Evolutionary conservation across 2,888 invertebrate genomes (phyloP).

Genomic region (Eremobia ochroleuca): DNA sequence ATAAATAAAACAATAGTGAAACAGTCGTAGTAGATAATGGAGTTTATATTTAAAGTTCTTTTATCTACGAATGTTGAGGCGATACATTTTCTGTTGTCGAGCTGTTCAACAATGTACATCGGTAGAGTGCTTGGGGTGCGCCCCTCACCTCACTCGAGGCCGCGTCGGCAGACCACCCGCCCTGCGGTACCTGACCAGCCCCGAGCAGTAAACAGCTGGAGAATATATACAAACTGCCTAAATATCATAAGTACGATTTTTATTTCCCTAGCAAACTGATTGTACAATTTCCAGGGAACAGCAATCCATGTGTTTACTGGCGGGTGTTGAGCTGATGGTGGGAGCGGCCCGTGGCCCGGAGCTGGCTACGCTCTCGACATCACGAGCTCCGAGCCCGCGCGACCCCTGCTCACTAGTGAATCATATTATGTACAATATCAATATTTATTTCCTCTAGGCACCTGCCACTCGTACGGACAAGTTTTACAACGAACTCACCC

Average conservation of each 20-base stretch:
- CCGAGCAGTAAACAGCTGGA: slow-evolving; percentile 5
- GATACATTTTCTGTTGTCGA: slow-evolving; percentile 29
- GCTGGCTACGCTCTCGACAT: not conserved
- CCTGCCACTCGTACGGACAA: not conserved
- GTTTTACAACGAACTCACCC: slow-evolving; percentile 26
- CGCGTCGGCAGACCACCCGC: not conserved
- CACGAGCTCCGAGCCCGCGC: not conserved
- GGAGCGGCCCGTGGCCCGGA: not conserved
- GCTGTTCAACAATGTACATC: not conserved
- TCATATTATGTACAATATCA: slow-evolving; percentile 30
- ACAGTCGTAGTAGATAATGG: slow-evolving; percentile 82
- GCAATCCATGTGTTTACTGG: not conserved
- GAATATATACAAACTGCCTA: not conserved
- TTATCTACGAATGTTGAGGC: slow-evolving; percentile 52
- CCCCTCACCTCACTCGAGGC: too few species aligned
- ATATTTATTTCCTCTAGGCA: not conserved
- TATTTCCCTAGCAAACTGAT: not conserved
- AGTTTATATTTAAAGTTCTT: slow-evolving; percentile 75
- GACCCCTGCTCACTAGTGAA: slow-evolving; percentile 2
- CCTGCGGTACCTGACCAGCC: not conserved
- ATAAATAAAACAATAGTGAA: slow-evolving; percentile 76
- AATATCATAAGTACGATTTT: not conserved
- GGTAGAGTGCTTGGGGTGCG: not conserved
- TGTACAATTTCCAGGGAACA: not conserved
- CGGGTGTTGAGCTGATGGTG: not conserved